Percentiles rank a stretch among this genome's conserved stretches.
Conservation (phyloP, 2,888 invertebrate species). For the Lepeophtheirus nordmannii region DNA sequence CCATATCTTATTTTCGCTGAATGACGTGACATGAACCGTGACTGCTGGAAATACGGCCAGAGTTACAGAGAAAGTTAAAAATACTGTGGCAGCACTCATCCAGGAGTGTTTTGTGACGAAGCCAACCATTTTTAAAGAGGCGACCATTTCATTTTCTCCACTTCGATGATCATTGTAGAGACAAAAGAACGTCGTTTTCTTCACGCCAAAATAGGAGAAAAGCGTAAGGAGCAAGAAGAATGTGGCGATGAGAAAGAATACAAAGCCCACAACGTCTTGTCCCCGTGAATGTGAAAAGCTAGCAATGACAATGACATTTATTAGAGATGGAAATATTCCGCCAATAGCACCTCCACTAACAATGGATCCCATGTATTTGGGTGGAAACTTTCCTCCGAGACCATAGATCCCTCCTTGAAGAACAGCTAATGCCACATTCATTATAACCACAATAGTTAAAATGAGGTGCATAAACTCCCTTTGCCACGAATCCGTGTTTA, state of each 20-base stretch:
- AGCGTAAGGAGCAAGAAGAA: slow-evolving; percentile 28
- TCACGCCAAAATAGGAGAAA: not conserved
- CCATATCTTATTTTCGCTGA: not conserved
- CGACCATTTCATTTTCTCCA: slow-evolving; percentile 1
- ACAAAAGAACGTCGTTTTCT: not conserved
- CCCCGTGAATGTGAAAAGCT: not conserved
- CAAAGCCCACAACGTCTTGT: slow-evolving; percentile 28
- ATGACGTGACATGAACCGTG: slow-evolving; percentile 7
- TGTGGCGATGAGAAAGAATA: slow-evolving; percentile 35
- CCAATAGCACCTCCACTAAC: slow-evolving; percentile 37
- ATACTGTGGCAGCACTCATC: slow-evolving; percentile 5
- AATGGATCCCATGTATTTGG: slow-evolving; percentile 33
- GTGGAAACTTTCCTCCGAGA: slow-evolving; percentile 35
- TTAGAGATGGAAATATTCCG: slow-evolving; percentile 34
- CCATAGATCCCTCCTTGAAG: slow-evolving; percentile 35
- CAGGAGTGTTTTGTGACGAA: not conserved
- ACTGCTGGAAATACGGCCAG: slow-evolving; percentile 20
- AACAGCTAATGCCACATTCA: slow-evolving; percentile 29
- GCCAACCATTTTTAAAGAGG: not conserved
- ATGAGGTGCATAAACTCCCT: slow-evolving; percentile 7
- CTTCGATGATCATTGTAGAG: not conserved
- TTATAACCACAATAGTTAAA: slow-evolving; percentile 14
- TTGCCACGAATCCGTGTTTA: slow-evolving; percentile 17
- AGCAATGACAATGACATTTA: slow-evolving; percentile 17
- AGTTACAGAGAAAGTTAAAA: slow-evolving; percentile 19